Evolutionary conservation across 1,140 invertebrate genomes (phyloP).

Genomic region (Zaprionus gabonicus): DNA sequence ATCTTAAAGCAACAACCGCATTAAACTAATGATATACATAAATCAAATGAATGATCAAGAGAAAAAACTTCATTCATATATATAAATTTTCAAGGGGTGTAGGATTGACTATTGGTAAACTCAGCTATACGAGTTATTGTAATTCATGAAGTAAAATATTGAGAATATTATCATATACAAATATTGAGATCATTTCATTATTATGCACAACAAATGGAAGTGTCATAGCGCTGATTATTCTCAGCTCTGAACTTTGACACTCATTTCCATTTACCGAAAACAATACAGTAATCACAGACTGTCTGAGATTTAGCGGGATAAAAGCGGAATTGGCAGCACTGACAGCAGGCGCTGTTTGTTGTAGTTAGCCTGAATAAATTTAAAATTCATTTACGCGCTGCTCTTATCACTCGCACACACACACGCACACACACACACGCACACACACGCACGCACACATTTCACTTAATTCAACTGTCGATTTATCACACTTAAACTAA

Average conservation of each 20-base stretch:
- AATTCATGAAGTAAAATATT: too few species aligned
- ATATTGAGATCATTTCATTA: too few species aligned
- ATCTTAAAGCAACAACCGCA: too few species aligned
- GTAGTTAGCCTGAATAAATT: constrained; percentile 28
- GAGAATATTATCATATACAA: too few species aligned
- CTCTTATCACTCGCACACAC: constrained; percentile 9
- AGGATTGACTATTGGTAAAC: too few species aligned
- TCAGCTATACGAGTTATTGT: too few species aligned
- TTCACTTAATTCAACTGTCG: constrained; percentile 76
- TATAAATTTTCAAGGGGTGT: too few species aligned
- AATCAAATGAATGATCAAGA: too few species aligned
- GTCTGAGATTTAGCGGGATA: background rate
- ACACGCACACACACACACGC: constrained; percentile 6
- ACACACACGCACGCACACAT: constrained; percentile 56
- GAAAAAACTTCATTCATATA: too few species aligned
- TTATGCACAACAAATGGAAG: too few species aligned
- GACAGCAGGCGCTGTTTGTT: constrained; percentile 1
- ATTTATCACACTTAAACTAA: constrained; percentile 79
- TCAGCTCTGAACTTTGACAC: background rate
- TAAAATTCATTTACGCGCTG: constrained; percentile 18
- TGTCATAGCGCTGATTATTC: too few species aligned
- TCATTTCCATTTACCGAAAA: background rate
- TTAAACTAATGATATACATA: too few species aligned
- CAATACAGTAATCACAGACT: background rate
- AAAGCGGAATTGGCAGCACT: background rate